Evolutionary conservation across 2,113 vertebrate genomes (phyloP).

Genomic region (Mugil cephalus): DNA sequence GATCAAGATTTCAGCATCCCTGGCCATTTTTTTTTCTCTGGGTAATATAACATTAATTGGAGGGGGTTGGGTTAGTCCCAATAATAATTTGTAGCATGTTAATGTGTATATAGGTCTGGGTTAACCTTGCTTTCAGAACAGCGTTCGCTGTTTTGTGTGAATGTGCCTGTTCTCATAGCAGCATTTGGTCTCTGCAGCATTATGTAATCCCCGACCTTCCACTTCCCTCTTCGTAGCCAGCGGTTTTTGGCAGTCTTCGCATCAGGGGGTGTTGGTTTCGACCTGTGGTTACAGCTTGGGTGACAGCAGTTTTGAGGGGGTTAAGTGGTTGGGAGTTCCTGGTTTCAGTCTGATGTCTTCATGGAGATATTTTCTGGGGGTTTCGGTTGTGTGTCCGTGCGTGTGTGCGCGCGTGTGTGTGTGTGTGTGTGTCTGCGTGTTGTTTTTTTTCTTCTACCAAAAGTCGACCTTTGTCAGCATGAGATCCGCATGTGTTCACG

Average conservation of each 20-base stretch:
- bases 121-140: slow-evolving; percentile 25
- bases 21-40: too few species aligned
- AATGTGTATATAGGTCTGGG: background rate
- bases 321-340: slow-evolving; percentile 58
- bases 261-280: slow-evolving; percentile 63
- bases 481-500: slow-evolving; percentile 47
- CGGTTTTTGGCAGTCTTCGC: slow-evolving; percentile 64
- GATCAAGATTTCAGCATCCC: background rate
- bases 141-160: slow-evolving; percentile 27
- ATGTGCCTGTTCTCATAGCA: slow-evolving; percentile 34
- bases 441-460: slow-evolving; percentile 7
- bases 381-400: background rate
- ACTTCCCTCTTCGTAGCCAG: slow-evolving; percentile 71
- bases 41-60: too few species aligned
- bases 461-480: slow-evolving; percentile 2
- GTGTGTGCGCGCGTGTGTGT: background rate
- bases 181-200: slow-evolving; percentile 59
- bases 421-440: background rate
- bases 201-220: slow-evolving; percentile 75
- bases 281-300: slow-evolving; percentile 49
- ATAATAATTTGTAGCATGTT: background rate
- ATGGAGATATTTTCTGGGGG: slow-evolving; percentile 20
- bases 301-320: slow-evolving; percentile 60
- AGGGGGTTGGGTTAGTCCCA: background rate
- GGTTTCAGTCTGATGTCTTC: slow-evolving; percentile 56